Conservation (phyloP, 2,888 invertebrate genomes). For the Clanis bilineata region DNA sequence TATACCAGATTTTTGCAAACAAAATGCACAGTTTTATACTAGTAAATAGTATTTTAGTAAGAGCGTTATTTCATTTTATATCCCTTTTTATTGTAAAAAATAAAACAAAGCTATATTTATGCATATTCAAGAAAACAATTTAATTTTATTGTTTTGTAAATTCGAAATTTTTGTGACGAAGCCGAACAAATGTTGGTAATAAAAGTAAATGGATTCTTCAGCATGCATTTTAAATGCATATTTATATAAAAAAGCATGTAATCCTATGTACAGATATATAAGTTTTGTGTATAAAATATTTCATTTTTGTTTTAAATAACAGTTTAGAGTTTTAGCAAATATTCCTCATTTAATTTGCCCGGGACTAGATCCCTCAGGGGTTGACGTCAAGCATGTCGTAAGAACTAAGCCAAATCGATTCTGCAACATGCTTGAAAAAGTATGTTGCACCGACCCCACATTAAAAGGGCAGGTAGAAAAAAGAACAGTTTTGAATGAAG, state of each 20-base stretch:
- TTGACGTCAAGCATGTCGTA: too few relatives aligned
- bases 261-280: neutral
- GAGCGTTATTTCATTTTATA: slow-evolving; percentile 7
- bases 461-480: too few relatives aligned
- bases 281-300: neutral
- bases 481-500: too few relatives aligned
- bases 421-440: too few relatives aligned
- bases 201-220: slow-evolving; percentile 18
- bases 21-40: neutral
- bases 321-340: too few relatives aligned
- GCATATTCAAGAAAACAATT: slow-evolving; percentile 8
- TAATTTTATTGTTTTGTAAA: slow-evolving; percentile 1
- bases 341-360: too few relatives aligned
- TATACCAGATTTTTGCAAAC: too few relatives aligned
- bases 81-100: slow-evolving; percentile 15
- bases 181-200: neutral
- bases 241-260: neutral
- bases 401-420: too few relatives aligned
- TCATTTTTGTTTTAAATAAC: too few relatives aligned
- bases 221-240: neutral
- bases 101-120: neutral
- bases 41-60: neutral
- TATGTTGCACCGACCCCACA: too few relatives aligned
- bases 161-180: neutral
- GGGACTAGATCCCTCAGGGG: too few relatives aligned